Base-by-base conservation (phyloP, 1,140 invertebrate genomes). In the Solenopsis fugax region DNA sequence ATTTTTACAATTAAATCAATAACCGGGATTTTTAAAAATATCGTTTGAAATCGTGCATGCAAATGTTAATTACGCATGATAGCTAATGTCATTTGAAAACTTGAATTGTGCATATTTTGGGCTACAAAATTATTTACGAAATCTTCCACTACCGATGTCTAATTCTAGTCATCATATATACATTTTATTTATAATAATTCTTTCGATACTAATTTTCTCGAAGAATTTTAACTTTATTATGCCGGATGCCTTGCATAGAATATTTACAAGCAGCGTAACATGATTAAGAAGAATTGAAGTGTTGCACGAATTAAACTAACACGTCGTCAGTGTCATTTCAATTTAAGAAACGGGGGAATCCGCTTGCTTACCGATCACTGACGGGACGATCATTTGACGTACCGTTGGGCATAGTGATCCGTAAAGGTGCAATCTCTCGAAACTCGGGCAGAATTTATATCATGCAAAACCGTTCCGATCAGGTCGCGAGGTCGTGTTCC, bases 401-500 rank as follows among this genome's bases (percentile, higher is more conserved):
- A 29, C 13, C 29, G 56, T 41, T 41, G 24, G 37, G 24, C 54
- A 37, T 82, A 48, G 60, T 60, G 24, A 82, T 60, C 50, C 78
- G 24, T 50, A 56, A 48, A 10, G 56, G 21, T 48, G 69, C 80
- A 50, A 37, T 69, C 77, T 41, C 50, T 56, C 13, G 21, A 34
- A 48, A 18, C 54, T n/a, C 6, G 24, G 24, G 16, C 12, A 9
- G 34, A 81, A 72, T 58, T 82, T 72, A 60, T 82, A 58, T 58
- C 80, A 73, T 41, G 67, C 41, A 48, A 82, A 73, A 84, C 13
- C 78, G 13, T 86, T n/a, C 41, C 41, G 54, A 84, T 50, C 94
- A 98, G 98, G 97, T 94, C 96, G 97, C 64, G 98, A 99, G 95
- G 98, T 98, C 12, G 98, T 98, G 10, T 98, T 98, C 96, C 97